Base-by-base conservation (phyloP, 2,113 vertebrate species). In the Larimichthys crocea region DNA sequence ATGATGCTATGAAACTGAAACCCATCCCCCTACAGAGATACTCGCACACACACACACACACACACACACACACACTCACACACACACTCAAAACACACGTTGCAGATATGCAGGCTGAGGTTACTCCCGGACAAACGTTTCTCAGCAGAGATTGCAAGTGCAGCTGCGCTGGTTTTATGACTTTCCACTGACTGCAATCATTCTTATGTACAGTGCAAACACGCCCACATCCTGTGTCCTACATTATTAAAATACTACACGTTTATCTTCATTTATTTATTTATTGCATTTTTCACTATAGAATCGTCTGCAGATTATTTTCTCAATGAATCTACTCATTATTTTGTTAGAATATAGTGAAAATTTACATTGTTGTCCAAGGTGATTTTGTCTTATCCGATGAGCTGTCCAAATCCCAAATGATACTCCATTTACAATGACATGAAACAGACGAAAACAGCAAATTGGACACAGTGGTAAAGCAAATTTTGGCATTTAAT, bases 61-160 rank as follows among this genome's bases (percentile, higher is more conserved):
- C 68, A 76, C 68, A 76, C 81, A 80, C 82, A 83, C 46, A 78
- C 63, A 76, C 81, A 80, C 82, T 46, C 52, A 74, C 69, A 77
- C 72, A 79, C 82, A 83, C 46, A 78, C 63, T 15, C 20, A 3
- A 52, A 26, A 0, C 73, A 83, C 77, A 86, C 83, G 40, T 52
- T 74, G 74, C 68, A 65, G 56, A 65, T 85, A 3, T 44, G 66
- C 55, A 0, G 62, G 55, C 7, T n/a, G n/a, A 61, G 94, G 94
- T 95, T 94, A 96, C 92, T 92, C 29, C 83, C 85, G 91, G 91
- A 59, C 90, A 91, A 83, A 49, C 31, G 35, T 40, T 40, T 31
- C 11, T 3, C 29, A n/a, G 74, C 31, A 52, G 64, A 77, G 15
- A 65, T 53, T 19, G 24, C 35, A 63, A 48, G 44, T 42, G 74